phyloP scores from a whole-genome alignment of 1,140 invertebrate genomes.

The Propsilocerus akamusi region DNA sequence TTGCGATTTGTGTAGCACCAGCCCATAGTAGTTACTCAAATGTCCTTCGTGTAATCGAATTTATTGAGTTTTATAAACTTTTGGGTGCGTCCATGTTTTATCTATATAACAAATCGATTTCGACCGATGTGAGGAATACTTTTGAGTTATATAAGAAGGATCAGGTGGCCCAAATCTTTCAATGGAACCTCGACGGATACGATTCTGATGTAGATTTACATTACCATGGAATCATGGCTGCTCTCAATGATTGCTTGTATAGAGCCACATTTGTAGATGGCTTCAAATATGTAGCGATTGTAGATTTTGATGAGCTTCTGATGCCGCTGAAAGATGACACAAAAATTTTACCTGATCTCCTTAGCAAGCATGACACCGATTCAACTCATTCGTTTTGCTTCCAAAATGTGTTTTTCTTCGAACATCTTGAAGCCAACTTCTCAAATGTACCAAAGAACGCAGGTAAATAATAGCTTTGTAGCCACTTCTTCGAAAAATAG shows the following conservation, averaged over 20 bases:
- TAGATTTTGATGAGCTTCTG: conserved; percentile 42
- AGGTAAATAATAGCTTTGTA: too few species aligned
- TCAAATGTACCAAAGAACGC: conserved; percentile 23
- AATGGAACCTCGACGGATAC: conserved; percentile 36
- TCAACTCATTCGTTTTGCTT: conserved; percentile 29
- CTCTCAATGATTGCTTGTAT: conserved; percentile 43
- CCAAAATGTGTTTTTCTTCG: conserved; percentile 40
- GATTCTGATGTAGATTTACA: conserved; percentile 9
- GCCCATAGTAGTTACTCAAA: conserved; percentile 39
- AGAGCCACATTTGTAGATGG: conserved; percentile 23
- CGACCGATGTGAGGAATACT: conserved; percentile 26
- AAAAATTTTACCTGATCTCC: conserved; percentile 14
- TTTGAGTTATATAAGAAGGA: conserved; percentile 28
- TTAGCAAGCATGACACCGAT: conserved; percentile 20
- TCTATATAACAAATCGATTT: conserved; percentile 41
- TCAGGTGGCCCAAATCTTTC: conserved; percentile 29
- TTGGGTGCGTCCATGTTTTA: conserved; percentile 43
- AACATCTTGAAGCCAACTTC: conserved; percentile 32
- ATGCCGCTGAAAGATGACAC: conserved; percentile 29
- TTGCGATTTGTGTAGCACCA: conserved; percentile 45
- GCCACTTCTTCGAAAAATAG: too few species aligned
- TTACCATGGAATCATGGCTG: conserved; percentile 38
- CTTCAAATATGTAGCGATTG: conserved; percentile 30
- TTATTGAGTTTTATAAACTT: conserved; percentile 42
- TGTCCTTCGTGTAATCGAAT: conserved; percentile 35